Conservation (phyloP, 2,888 invertebrate species). For the Pherbina coryleti region DNA sequence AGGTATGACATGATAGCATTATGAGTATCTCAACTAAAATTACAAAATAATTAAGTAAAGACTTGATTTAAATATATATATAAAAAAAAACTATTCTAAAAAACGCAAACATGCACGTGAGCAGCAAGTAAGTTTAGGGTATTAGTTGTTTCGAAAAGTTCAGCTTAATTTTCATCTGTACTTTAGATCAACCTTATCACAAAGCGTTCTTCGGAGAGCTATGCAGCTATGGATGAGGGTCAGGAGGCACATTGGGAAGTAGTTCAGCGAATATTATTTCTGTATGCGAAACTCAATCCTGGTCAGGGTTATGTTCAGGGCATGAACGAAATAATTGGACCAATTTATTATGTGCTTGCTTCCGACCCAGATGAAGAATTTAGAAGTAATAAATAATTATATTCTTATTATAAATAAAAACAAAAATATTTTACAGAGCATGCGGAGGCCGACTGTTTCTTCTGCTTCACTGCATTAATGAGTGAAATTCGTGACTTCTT, state of each 20-base stretch:
- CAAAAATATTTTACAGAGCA: conserved; percentile 73
- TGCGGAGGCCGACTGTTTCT: conserved; percentile 98
- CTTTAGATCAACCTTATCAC: conserved; percentile 77
- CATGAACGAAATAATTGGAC: conserved; percentile 99
- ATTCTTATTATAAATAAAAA: neutral
- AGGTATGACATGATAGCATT: conserved; percentile 73
- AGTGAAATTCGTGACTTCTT: conserved; percentile 97
- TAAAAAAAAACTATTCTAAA: conserved; percentile 9
- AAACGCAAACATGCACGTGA: conserved; percentile 14
- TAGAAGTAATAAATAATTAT: conserved; percentile 75
- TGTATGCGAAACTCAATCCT: conserved; percentile 98
- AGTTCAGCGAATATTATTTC: conserved; percentile 94
- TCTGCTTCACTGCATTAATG: conserved; percentile 98
- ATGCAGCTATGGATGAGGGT: conserved; percentile 87
- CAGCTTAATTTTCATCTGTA: neutral
- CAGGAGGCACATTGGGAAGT: conserved; percentile 99
- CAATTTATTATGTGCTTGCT: conserved; percentile 97
- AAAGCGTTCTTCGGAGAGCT: conserved; percentile 84
- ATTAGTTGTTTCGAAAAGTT: neutral
- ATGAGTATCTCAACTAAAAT: too few species aligned
- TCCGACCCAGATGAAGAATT: conserved; percentile 85
- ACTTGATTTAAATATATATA: conserved; percentile 5
- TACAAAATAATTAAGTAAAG: too few species aligned
- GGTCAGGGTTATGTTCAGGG: conserved; percentile 97
- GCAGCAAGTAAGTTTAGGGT: conserved; percentile 57